Evolutionary conservation across 2,797 vertebrate species (phyloP).

Genomic region (Helarctos malayanus): DNA sequence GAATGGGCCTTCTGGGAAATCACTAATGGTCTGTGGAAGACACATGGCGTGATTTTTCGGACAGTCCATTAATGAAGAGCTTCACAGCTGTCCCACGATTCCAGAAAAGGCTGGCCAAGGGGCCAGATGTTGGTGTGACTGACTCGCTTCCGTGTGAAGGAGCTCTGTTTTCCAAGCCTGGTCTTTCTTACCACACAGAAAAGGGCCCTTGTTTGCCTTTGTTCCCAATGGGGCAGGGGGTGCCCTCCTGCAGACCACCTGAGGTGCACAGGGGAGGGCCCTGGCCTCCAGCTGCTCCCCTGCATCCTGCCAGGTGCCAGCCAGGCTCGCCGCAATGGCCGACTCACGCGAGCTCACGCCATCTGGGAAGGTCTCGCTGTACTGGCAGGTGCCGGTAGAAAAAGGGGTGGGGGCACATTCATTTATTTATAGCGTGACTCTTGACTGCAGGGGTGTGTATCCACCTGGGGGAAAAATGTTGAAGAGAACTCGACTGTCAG

Average conservation of each 20-base stretch:
- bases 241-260: background rate
- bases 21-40: conserved; percentile 79
- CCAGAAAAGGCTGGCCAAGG: conserved; percentile 46
- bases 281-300: background rate
- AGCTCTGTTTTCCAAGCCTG: conserved; percentile 3
- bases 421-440: conserved; percentile 81
- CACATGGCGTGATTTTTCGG: conserved; percentile 43
- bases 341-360: conserved; percentile 55
- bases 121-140: conserved; percentile 9
- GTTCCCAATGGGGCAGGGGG: background rate
- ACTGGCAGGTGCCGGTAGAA: conserved; percentile 81
- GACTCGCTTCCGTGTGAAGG: background rate
- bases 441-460: conserved; percentile 83
- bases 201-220: background rate
- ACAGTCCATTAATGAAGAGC: conserved; percentile 76
- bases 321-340: background rate
- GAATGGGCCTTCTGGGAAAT: conserved; percentile 86
- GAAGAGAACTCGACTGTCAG: background rate
- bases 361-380: conserved; percentile 80
- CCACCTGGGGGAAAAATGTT: conserved; percentile 67
- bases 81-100: conserved; percentile 23
- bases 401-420: conserved; percentile 73
- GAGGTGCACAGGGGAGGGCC: background rate
- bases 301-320: background rate
- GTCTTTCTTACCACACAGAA: background rate